Percentiles rank a stretch among this genome's conserved stretches.
Evolutionary conservation across 2,797 vertebrate species (phyloP).

Genomic region (Parambassis ranga): DNA sequence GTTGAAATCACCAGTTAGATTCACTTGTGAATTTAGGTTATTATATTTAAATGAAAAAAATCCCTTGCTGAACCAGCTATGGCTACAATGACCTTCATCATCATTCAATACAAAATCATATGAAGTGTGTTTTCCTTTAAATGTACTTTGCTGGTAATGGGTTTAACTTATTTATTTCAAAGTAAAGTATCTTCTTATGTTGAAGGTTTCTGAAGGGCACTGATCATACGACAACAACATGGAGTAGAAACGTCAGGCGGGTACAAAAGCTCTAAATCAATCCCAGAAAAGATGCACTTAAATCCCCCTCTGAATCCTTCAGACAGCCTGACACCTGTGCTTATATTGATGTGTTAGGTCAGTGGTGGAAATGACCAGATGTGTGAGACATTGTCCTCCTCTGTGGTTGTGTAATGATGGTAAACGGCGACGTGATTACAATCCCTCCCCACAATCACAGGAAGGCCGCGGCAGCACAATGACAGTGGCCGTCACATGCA

Average conservation of each 20-base stretch:
- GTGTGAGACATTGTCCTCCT: conserved; percentile 60
- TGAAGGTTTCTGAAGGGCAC: conserved; percentile 26
- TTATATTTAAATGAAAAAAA: too few relatives aligned
- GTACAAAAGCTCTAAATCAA: conserved; percentile 38
- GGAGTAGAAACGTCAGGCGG: background rate
- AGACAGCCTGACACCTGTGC: conserved; percentile 55
- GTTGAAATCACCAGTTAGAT: too few relatives aligned
- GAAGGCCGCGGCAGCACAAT: conserved; percentile 56
- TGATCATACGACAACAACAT: conserved; percentile 1
- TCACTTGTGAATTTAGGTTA: too few relatives aligned
- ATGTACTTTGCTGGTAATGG: background rate
- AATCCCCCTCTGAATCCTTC: conserved; percentile 49
- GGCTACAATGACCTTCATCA: too few relatives aligned
- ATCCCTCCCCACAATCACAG: conserved; percentile 66
- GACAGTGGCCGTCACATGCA: conserved; percentile 61
- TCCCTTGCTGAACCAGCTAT: too few relatives aligned
- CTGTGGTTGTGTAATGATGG: conserved; percentile 60
- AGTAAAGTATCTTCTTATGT: background rate
- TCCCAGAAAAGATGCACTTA: conserved; percentile 48
- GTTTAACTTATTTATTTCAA: background rate
- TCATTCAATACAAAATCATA: too few relatives aligned
- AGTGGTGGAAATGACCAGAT: conserved; percentile 67
- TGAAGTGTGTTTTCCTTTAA: background rate
- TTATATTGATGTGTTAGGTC: conserved; percentile 50
- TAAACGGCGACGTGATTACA: conserved; percentile 65